Evolutionary conservation across 2,888 invertebrate species (phyloP), one percentile per base, ranked within the genome.

Genomic region (Platycheirus rosarum): DNA sequence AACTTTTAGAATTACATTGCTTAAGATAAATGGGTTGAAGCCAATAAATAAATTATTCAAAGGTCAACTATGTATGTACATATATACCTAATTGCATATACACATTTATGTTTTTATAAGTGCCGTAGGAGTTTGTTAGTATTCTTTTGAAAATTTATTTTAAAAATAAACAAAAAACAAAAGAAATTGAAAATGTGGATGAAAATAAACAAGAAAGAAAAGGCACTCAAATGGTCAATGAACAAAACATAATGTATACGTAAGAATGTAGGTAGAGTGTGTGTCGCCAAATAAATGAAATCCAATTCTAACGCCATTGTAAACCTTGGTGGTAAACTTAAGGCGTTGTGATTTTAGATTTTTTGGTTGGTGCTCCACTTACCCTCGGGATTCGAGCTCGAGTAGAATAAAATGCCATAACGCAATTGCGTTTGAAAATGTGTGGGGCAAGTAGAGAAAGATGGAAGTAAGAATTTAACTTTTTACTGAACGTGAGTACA

Each of bases 21-120:
- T 2, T 29, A 42, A 60, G 29, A 60, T 29, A 60, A 29, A 60
- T 44, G 60, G 60, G 60, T 44, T 29, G 60, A 44, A 60, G 60
- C 29, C 29, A 60, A 60, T 60, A 60, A n/a, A 60, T 29, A 60
- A 42, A 60, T 44, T 60, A 44, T 42, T 44, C 44, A 60, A 16
- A 29, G 60, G 60, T 44, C 44, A 29, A n/a, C n/a, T n/a, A n/a
- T 42, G 44, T 44, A 29, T 13, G 13, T 37, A 13, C n/a, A 13
- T n/a, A 23, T 2, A 37, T n/a, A 37, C n/a, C 2, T 13, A 13
- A n/a, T 2, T 44, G 60, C n/a, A 29, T 13, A 37, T 37, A 13
- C n/a, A 13, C 2, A 23, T 2, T 13, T n/a, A 37, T 2, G 6
- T 13, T 4, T 4, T 2, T 44, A 42, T 16, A 29, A 44, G 44